These are phyloP conservation scores for Sardinella longiceps DNA, from an alignment of 2,797 vertebrate genomes.

Conservation along the genomic window DNA sequence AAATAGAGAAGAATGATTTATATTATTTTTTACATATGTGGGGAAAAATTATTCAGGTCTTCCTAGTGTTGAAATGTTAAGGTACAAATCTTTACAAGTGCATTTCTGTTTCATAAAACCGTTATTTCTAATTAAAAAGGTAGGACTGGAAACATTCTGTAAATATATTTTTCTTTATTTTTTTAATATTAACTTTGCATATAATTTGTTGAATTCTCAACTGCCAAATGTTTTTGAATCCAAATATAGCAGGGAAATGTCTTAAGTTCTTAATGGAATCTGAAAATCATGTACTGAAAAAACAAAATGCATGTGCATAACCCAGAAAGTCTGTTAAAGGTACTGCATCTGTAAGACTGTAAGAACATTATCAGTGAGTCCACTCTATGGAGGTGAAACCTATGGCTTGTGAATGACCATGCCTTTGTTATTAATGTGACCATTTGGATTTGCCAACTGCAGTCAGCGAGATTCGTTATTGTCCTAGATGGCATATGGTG, in stretches of 20 bases:
- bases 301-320: neutral
- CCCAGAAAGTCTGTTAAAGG: neutral
- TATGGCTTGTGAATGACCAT: neutral
- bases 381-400: neutral
- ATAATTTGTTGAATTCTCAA: conserved; percentile 60
- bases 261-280: conserved; percentile 48
- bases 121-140: conserved; percentile 82
- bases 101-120: conserved; percentile 63
- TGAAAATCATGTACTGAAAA: conserved; percentile 33
- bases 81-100: conserved; percentile 68
- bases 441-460: conserved; percentile 4
- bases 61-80: conserved; percentile 77
- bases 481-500: neutral
- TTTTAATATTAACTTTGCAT: conserved; percentile 57
- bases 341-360: neutral
- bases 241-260: conserved; percentile 62
- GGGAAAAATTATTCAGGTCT: conserved; percentile 80
- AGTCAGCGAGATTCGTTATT: neutral
- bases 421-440: conserved; percentile 6
- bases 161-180: conserved; percentile 82
- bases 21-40: conserved; percentile 69
- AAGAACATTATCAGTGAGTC: neutral
- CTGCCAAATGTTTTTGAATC: conserved; percentile 66
- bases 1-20: conserved; percentile 24
- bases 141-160: conserved; percentile 84